Base-by-base conservation (phyloP, 2,113 vertebrate species). In the Pelecanoides urinatrix region DNA sequence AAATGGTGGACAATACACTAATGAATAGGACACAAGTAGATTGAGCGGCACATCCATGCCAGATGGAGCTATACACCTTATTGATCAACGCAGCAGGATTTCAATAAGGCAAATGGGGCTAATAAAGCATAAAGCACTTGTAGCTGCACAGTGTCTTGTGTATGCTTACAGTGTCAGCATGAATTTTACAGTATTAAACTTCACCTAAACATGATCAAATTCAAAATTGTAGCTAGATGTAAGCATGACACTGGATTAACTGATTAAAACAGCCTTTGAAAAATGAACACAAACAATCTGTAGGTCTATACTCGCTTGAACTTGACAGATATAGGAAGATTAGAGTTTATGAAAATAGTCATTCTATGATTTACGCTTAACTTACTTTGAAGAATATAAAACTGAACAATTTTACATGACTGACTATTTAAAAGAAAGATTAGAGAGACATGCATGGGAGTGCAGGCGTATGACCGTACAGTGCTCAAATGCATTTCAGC, bases 371-470 rank as follows among this genome's bases (percentile, higher is more conserved):
- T 78, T 92, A 81, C 70, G 75, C 73, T 88, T 67, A 93, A 71
- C 63, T 90, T 67, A n/a, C 62, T 93, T 93, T 81, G 84, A 92
- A 88, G 80, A 67, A 47, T 91, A 72, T 84, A 91, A 91, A 87
- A 19, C 45, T 42, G 58, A 94, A 36, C 25, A 47, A 22, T 68
- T 92, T 90, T 78, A 45, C 32, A 50, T 67, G 66, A 63, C 22
- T 52, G 53, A 77, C 45, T 90, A 67, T 78, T 90, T 77, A 56
- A 86, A 84, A 68, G 68, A 52, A 63, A 40, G 36, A 90, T 76
- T n/a, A 61, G 49, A 70, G 40, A 56, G 5, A 38, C 8, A 26
- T 36, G 65, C 62, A 85, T 29, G 52, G n/a, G 45, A 38, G 56
- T 44, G n/a, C 34, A 32, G 52, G 47, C 4, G 1, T 66, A 22